Conservation (phyloP, 2,797 vertebrate species). For the Monodelphis domestica region DNA sequence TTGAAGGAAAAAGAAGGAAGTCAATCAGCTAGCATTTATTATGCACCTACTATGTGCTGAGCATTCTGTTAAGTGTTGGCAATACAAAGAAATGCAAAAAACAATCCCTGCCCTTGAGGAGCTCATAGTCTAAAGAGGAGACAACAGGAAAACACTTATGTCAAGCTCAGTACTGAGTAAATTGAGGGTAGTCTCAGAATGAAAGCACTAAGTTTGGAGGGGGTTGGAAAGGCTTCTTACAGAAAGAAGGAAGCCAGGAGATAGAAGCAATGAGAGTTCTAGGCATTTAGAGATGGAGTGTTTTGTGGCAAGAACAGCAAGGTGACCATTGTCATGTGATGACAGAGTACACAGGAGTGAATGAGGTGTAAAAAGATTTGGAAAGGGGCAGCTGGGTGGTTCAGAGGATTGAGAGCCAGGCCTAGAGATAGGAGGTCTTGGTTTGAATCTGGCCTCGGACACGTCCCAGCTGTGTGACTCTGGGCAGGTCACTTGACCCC, state of each 20-base stretch:
- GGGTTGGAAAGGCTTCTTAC: neutral
- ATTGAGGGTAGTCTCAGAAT: neutral
- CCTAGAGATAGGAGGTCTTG: too few relatives aligned
- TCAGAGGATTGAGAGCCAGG: too few relatives aligned
- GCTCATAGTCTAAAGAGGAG: constrained; percentile 2
- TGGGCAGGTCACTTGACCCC: too few relatives aligned
- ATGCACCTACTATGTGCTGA: neutral
- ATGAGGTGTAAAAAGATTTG: too few relatives aligned
- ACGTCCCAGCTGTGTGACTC: too few relatives aligned
- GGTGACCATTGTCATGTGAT: too few relatives aligned
- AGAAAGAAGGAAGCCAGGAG: neutral
- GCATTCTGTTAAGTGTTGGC: neutral
- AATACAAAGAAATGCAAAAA: neutral
- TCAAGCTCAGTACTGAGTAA: neutral
- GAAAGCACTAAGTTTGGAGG: neutral
- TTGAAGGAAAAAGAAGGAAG: neutral
- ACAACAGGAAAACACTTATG: neutral
- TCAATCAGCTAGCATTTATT: neutral
- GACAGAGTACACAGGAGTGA: too few relatives aligned
- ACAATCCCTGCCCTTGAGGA: neutral
- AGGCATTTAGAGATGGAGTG: too few relatives aligned
- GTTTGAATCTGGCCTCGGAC: too few relatives aligned
- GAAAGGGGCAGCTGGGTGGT: too few relatives aligned
- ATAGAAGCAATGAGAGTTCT: neutral
- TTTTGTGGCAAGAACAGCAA: too few relatives aligned